phyloP scores from a whole-genome alignment of 1,140 invertebrate genomes.

The Rhopalosiphum padi region DNA sequence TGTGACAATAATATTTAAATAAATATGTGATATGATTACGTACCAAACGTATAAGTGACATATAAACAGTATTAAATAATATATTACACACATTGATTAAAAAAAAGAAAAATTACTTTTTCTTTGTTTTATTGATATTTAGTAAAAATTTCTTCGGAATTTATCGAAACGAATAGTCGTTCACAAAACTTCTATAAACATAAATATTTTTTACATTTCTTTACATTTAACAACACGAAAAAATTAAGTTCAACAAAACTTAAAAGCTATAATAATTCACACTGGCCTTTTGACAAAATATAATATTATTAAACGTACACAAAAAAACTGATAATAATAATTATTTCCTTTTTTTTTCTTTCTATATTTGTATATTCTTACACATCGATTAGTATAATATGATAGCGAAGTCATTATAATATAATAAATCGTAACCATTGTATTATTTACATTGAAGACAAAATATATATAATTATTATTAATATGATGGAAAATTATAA shows the following conservation, averaged over 20 bases:
- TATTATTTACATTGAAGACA: slow-evolving; percentile 18
- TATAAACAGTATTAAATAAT: too few relatives aligned
- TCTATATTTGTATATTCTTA: neutral
- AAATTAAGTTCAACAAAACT: neutral
- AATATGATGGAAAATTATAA: neutral
- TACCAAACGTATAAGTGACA: too few relatives aligned
- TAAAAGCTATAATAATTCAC: neutral
- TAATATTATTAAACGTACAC: neutral
- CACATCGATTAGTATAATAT: neutral
- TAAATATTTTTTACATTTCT: neutral
- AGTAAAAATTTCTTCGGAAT: neutral
- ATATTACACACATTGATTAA: too few relatives aligned
- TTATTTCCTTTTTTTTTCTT: neutral
- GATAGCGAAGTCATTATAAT: neutral
- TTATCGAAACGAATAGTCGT: neutral
- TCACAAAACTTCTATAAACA: neutral
- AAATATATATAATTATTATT: slow-evolving; percentile 9
- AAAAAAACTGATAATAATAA: neutral
- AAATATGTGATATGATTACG: too few relatives aligned
- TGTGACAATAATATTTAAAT: too few relatives aligned
- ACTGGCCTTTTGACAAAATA: neutral
- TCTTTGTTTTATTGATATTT: neutral
- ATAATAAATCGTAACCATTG: neutral
- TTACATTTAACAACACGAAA: neutral
- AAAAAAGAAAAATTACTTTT: neutral